phyloP scores from a whole-genome alignment of 2,113 vertebrate genomes.

The Oxyura jamaicensis region DNA sequence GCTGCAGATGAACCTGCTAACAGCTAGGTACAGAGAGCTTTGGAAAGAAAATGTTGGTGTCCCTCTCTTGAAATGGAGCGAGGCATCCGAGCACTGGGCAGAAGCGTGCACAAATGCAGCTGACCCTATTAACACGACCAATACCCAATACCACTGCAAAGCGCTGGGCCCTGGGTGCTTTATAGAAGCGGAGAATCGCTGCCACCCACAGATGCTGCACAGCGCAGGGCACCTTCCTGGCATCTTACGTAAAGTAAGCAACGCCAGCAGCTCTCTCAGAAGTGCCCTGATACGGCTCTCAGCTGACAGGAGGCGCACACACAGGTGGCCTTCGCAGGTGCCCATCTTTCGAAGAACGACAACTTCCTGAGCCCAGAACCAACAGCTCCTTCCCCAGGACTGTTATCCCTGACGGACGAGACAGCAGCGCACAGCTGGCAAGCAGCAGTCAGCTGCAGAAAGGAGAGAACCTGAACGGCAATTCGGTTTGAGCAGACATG shows the following conservation, averaged over 20 bases:
- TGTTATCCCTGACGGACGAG: accelerated
- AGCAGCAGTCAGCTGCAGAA: neutral
- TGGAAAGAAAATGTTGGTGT: neutral
- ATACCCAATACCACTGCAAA: neutral
- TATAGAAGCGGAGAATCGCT: accelerated
- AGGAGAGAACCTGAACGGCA: neutral
- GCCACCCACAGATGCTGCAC: no score
- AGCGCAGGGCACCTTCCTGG: neutral
- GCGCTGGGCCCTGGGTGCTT: neutral
- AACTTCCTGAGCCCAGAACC: neutral
- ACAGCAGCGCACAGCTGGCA: no score
- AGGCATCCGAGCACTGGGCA: neutral
- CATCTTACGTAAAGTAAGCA: accelerated
- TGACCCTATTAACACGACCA: accelerated
- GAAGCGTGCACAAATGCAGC: neutral
- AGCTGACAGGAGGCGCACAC: neutral
- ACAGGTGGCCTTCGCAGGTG: accelerated
- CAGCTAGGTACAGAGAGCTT: neutral
- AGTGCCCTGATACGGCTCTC: neutral
- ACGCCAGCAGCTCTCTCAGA: neutral
- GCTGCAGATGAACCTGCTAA: neutral
- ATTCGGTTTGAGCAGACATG: neutral
- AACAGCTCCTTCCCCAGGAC: neutral
- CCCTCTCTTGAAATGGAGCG: accelerated
- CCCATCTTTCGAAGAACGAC: neutral